Conservation (phyloP, 2,113 vertebrate species). For the Brevimyrus niger region DNA sequence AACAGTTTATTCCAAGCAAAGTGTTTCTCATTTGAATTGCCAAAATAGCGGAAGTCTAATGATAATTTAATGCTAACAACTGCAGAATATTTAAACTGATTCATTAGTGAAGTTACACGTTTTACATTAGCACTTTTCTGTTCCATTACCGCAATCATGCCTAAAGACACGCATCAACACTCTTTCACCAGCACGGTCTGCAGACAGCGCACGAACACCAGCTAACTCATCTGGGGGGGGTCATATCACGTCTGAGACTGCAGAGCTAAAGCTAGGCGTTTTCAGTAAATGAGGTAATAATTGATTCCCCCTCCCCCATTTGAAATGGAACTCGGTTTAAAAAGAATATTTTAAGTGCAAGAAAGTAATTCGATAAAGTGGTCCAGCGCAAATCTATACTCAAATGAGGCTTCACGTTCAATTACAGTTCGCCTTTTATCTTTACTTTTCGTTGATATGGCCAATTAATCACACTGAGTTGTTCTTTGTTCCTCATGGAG, state of each 20-base stretch:
- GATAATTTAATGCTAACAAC: slow-evolving; percentile 67
- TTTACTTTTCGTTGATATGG: slow-evolving; percentile 52
- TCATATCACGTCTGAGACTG: neutral
- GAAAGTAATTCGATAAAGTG: slow-evolving; percentile 59
- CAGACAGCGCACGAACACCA: neutral
- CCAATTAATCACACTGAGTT: slow-evolving; percentile 55
- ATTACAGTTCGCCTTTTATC: slow-evolving; percentile 60
- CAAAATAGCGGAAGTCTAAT: slow-evolving; percentile 60
- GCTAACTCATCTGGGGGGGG: neutral
- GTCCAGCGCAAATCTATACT: slow-evolving; percentile 59
- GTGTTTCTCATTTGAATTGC: slow-evolving; percentile 58
- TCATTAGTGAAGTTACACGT: slow-evolving; percentile 64
- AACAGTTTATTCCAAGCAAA: slow-evolving; percentile 59
- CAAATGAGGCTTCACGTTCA: slow-evolving; percentile 64
- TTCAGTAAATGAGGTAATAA: slow-evolving; percentile 42
- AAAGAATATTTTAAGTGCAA: slow-evolving; percentile 52
- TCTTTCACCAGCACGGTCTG: neutral
- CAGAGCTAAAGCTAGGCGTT: slow-evolving; percentile 30
- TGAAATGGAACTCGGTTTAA: slow-evolving; percentile 50
- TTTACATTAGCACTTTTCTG: slow-evolving; percentile 63
- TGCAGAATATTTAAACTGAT: slow-evolving; percentile 56
- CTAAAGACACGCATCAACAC: slow-evolving; percentile 29
- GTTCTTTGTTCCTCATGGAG: slow-evolving; percentile 47
- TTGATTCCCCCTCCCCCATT: slow-evolving; percentile 37
- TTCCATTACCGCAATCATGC: slow-evolving; percentile 46